Base-by-base conservation (phyloP, 1,140 invertebrate species). In the Bombus sylvicola region DNA sequence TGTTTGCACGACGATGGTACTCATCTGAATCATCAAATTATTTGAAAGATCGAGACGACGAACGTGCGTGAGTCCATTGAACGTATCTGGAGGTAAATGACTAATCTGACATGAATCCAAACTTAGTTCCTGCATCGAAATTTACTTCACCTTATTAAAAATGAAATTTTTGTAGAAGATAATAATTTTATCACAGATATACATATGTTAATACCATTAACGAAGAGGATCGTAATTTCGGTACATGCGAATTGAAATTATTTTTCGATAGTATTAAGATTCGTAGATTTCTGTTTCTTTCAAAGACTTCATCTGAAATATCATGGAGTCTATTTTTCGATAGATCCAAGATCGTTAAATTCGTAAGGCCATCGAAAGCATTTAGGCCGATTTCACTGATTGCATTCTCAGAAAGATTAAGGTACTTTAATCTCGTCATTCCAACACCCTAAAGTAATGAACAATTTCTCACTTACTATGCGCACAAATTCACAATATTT, bases 361-460 rank as follows among this genome's bases (percentile, higher is more conserved):
- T 87, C 1, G 73, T 71, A 10, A 95, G 83, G 34, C 90, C 89
- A 31, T 68, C 59, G 53, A 95, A 95, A 12, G 94, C 94, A 12
- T 86, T 71, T 25, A 91, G 37, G 8, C 87, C 90, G 57, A 95
- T 94, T 62, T 94, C 92, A 47, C 85, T 93, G 73, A 95, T 94
- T 15, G 89, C 74, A 71, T 95, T 95, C 31, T 75, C 66, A 2
- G 94, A 94, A 12, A 95, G 87, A 86, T 95, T 95, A 12, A 95
- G 85, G 34, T 93, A 94, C 53, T 89, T 93, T 9, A 95, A 81
- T 71, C 87, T 90, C n/a, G 90, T 92, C 25, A 94, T 76, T 3
- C 92, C 93, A 28, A 86, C 85, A 53, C 92, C 86, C 94, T 95
- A 88, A 8, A 92, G 92, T 12, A n/a, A 43, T 28, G 34, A 59